Base-by-base conservation (phyloP, 2,113 vertebrate genomes). In the Lepus timidus region DNA sequence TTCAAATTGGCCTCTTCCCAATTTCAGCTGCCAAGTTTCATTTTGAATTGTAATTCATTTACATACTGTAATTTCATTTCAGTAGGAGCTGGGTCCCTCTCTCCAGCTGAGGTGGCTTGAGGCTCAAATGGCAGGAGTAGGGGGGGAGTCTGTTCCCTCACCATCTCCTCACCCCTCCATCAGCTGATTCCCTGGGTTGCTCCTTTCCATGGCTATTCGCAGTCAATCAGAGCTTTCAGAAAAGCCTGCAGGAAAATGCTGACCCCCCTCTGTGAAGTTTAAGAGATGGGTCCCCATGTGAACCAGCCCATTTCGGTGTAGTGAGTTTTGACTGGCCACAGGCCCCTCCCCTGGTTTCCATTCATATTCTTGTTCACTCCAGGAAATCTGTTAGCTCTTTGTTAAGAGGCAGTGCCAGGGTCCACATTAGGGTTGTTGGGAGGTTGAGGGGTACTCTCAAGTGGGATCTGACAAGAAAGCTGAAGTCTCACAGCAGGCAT, bases 121-220 rank as follows among this genome's bases (percentile, higher is more conserved):
- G 23, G 39, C 13, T 44, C 23, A 44, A 39, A 13, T 44, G 44
- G 13, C 22, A 23, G 6, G 22, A 12, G 10, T 20, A 61, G 20
- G 29, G 13, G 27, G 1, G 39, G 36, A 44, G 4, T 74, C 19
- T 85, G 44, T 25, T 68, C 61, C 39, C n/a, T 7, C n/a, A 51
- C 16, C 6, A 13, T 9, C 0, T 3, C 9, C 49, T n/a, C 1
- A 14, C 31, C 6, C 44, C 31, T 23, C 44, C 51, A 4, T 9
- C 29, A 52, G 36, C 19, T 76, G 12, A 49, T 29, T 71, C 62
- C 58, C 36, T 29, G 10, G 31, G n/a, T 49, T 58, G 31, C 23
- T 85, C 91, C 36, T 51, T 20, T 84, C 55, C 31, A n/a, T 17
- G 19, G 68, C 73, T 16, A 19, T 49, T 19, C 76, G 84, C 6